These are phyloP conservation scores for Labeo calbasu DNA, from an alignment of 2,797 vertebrate species.

Conservation along the genomic window DNA sequence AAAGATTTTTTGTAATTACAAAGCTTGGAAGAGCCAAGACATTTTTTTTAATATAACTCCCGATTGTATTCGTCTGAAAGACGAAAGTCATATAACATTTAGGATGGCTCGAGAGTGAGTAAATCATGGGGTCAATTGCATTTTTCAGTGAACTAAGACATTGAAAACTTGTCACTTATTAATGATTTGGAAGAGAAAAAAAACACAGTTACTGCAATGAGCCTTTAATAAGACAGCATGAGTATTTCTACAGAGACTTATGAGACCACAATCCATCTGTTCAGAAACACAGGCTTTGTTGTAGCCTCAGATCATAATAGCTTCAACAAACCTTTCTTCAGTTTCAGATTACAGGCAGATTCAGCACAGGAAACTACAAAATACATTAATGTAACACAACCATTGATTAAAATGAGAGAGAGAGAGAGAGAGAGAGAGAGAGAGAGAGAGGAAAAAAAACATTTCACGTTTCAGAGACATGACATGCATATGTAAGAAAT, in stretches of 20 bases:
- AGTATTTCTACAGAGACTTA: background rate
- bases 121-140: too few relatives aligned
- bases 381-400: background rate
- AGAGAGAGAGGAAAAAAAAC: background rate
- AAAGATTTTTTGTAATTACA: too few relatives aligned
- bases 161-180: background rate
- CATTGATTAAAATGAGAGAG: conserved; percentile 4
- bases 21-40: too few relatives aligned
- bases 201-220: background rate
- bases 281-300: background rate
- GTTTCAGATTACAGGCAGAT: background rate
- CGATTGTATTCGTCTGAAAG: too few relatives aligned
- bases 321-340: too few relatives aligned
- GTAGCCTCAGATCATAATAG: background rate
- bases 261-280: background rate
- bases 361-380: background rate
- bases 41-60: too few relatives aligned
- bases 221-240: background rate
- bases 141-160: too few relatives aligned
- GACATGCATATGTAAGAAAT: conserved; percentile 18
- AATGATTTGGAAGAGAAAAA: background rate
- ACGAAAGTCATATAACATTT: too few relatives aligned
- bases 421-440: too few relatives aligned
- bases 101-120: too few relatives aligned
- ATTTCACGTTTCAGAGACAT: background rate